Percentiles rank a stretch among this genome's conserved stretches.
Conservation (phyloP, 2,888 invertebrate genomes). For the Drosophila anomelani region DNA sequence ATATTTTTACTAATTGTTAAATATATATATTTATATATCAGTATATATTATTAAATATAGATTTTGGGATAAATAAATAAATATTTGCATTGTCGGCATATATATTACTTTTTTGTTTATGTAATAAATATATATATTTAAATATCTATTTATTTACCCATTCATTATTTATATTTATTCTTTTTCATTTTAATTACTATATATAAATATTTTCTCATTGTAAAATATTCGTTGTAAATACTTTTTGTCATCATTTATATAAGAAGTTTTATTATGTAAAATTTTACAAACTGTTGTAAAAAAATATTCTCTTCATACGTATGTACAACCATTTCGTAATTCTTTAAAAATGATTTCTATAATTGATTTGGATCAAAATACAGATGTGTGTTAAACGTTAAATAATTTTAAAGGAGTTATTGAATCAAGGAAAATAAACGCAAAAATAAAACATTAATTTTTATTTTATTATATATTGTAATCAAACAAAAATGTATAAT, state of each 20-base stretch:
- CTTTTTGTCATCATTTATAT: constrained; percentile 54
- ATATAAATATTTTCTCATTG: constrained; percentile 31
- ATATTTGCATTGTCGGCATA: constrained; percentile 28
- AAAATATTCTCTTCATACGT: constrained; percentile 58
- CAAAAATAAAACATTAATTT: not conserved
- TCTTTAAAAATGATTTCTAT: constrained; percentile 8
- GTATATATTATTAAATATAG: constrained; percentile 14
- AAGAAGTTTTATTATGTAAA: constrained; percentile 57
- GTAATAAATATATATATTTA: constrained; percentile 27
- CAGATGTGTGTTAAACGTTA: not conserved
- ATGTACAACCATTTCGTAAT: constrained; percentile 34
- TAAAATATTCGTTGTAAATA: constrained; percentile 78
- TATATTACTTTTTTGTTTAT: constrained; percentile 12
- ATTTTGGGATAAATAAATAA: constrained; percentile 15
- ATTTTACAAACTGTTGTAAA: constrained; percentile 63
- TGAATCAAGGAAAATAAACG: not conserved
- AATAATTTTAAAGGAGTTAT: not conserved
- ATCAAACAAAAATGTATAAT: not conserved
- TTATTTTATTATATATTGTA: not conserved
- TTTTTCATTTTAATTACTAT: not conserved
- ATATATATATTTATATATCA: constrained; percentile 32
- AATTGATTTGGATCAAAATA: not conserved
- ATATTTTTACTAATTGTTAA: constrained; percentile 59
- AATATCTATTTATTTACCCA: constrained; percentile 15
- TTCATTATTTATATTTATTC: constrained; percentile 28